These are phyloP conservation scores for Drosophila parthenogenetica DNA, from an alignment of 2,888 invertebrate species.

Conservation along the genomic window DNA sequence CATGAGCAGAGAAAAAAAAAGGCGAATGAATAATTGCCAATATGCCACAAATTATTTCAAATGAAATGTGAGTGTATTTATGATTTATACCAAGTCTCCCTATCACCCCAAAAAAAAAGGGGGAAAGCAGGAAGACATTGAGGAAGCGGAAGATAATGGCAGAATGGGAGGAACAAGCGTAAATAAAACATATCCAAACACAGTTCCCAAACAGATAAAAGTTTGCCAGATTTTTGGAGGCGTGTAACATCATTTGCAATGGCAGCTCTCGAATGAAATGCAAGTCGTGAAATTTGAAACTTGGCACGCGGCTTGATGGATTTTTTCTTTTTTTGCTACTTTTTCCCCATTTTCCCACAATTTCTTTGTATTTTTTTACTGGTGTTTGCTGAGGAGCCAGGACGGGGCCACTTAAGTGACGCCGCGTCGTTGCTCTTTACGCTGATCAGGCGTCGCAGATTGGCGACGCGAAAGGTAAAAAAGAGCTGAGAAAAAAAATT, in stretches of 20 bases:
- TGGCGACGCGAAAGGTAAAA: slow-evolving; percentile 72
- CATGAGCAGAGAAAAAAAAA: slow-evolving; percentile 1
- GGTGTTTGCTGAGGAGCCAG: slow-evolving; percentile 63
- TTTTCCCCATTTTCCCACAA: neutral
- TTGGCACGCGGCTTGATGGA: slow-evolving; percentile 73
- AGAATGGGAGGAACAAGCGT: neutral
- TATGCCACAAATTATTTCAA: slow-evolving; percentile 82
- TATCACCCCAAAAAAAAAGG: neutral
- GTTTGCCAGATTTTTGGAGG: slow-evolving; percentile 69
- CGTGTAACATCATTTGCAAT: slow-evolving; percentile 63
- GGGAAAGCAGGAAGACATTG: slow-evolving; percentile 1
- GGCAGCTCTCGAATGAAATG: slow-evolving; percentile 56
- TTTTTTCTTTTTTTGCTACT: slow-evolving; percentile 29
- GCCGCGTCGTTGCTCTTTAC: slow-evolving; percentile 26
- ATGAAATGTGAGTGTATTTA: slow-evolving; percentile 82
- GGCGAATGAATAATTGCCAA: slow-evolving; percentile 79
- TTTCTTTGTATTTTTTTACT: slow-evolving; percentile 10
- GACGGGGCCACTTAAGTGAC: slow-evolving; percentile 74
- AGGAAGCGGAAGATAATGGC: neutral
- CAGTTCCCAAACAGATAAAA: slow-evolving; percentile 65
- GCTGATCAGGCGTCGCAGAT: slow-evolving; percentile 71
- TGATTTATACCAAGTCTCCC: slow-evolving; percentile 63
- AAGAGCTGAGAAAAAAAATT: slow-evolving; percentile 16
- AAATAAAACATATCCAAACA: slow-evolving; percentile 53
- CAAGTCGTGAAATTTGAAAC: slow-evolving; percentile 73